Evolutionary conservation across 2,113 vertebrate genomes (phyloP), one percentile per base, ranked within the genome.

Genomic region (Hippocampus zosterae): DNA sequence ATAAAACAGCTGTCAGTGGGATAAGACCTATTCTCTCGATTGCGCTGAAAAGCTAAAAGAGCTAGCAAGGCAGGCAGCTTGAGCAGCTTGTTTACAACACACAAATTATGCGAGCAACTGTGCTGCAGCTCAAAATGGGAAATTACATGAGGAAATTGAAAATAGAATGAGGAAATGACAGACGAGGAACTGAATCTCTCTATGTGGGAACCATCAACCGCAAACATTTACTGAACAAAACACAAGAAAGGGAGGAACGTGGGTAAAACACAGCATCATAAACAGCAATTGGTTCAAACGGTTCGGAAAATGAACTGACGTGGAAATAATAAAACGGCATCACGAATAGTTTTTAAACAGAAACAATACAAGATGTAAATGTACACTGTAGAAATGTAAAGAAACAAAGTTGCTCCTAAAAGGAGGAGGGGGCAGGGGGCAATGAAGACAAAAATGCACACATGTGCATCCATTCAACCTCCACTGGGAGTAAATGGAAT

Each of bases 11-110:
- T 16, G 71, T 78, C 73, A 62, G 70, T 67, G 50, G 25, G 66
- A 61, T 53, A 70, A 67, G 73, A 87, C 74, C 80, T 81, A 84
- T 59, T 86, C 87, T 73, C 78, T 5, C 57, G 13, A 8, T 0
- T 29, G 27, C 3, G 15, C 29, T 18, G 6, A 13, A 57, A 12
- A 15, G 0, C 27, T 27, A 57, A 57, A 15, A 44, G 25, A 57
- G 23, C 12, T n/a, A 64, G 53, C 9, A 48, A 69, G 12, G 42
- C 8, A 10, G 42, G 8, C 10, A 12, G 42, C 42, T 79, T 29
- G 3, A 70, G 19, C 79, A 7, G 55, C 55, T 65, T 75, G 69
- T 77, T 74, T 41, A 68, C 57, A 42, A 41, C 64, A 48, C n/a
- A 25, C 55, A 37, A 37, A 37, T 15, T 60, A 71, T 18, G 41